Base-by-base conservation (phyloP, 1,140 invertebrate species). In the Colletes latitarsis region DNA sequence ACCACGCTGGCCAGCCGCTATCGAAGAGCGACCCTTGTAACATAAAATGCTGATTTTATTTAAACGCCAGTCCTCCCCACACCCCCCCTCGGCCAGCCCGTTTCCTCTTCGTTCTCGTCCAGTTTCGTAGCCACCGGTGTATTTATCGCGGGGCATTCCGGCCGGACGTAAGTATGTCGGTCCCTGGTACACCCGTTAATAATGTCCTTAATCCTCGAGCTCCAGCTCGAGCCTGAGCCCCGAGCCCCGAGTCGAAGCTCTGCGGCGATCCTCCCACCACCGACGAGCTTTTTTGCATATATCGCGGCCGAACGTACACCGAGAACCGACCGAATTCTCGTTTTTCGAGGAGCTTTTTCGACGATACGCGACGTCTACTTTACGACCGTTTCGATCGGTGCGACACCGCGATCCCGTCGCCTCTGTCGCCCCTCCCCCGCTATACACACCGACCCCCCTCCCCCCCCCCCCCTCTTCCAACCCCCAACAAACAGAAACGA, bases 41-140 rank as follows among this genome's bases (percentile, higher is more conserved):
- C 89, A 90, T 91, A 91, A 91, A 91, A 90, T 90, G 78, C 87
- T 89, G 87, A 90, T 89, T 91, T 91, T 91, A 91, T 91, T 91
- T 86, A 89, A 90, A 91, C 86, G 79, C 89, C 82, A 84, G 46
- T 72, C 69, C 60, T 41, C 60, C 30, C 12, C 30, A 30, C 6
- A 3, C 12, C 21, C 6, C 21, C 68, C 80, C 60, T 58, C 49
- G 49, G 49, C 49, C 49, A 49, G 49, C 49, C 49, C 49, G 49
- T 60, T 68, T 49, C 77, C 73, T 77, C 72, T 68, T 76, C 84
- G 67, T 77, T 67, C 84, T 74, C 78, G 70, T 73, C 82, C 84
- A 75, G 85, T 82, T 77, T 82, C 73, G 84, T 84, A 86, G 84
- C 85, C 85, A 86, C 84, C 84, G 88, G 75, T 83, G 86, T 91